These are phyloP conservation scores for Polymixis lichenea DNA, from an alignment of 2,888 invertebrate genomes.

Conservation along the genomic window DNA sequence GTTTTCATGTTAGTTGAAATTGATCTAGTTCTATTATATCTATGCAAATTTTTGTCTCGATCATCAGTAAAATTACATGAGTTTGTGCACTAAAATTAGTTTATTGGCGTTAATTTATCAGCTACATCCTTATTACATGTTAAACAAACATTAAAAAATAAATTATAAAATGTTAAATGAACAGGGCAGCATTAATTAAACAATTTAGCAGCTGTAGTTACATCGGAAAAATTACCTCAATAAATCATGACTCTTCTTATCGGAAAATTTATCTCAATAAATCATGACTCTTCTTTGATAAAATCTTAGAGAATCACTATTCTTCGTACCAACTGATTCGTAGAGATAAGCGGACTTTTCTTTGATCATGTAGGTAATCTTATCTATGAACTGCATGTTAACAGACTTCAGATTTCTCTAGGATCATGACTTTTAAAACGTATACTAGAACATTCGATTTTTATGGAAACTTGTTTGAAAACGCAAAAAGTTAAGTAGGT, in stretches of 20 bases:
- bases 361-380: conserved; percentile 24
- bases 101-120: conserved; percentile 1
- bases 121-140: not conserved
- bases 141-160: conserved; percentile 19
- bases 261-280: conserved; percentile 28
- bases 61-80: not conserved
- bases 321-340: conserved; percentile 4
- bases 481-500: not conserved
- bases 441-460: conserved; percentile 4
- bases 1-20: not conserved
- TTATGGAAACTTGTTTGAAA: conserved; percentile 11
- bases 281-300: conserved; percentile 1
- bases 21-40: no score
- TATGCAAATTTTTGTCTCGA: not conserved
- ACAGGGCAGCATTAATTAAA: conserved; percentile 26
- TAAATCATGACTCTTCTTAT: conserved; percentile 8
- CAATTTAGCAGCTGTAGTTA: not conserved
- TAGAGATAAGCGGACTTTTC: conserved; percentile 25
- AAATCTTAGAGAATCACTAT: not conserved
- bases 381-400: conserved; percentile 26
- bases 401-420: not conserved
- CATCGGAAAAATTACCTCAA: conserved; percentile 23
- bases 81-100: not conserved
- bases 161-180: not conserved
- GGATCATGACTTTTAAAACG: not conserved